Conservation (phyloP, 2,797 vertebrate species). For the Gastrophryne carolinensis region DNA sequence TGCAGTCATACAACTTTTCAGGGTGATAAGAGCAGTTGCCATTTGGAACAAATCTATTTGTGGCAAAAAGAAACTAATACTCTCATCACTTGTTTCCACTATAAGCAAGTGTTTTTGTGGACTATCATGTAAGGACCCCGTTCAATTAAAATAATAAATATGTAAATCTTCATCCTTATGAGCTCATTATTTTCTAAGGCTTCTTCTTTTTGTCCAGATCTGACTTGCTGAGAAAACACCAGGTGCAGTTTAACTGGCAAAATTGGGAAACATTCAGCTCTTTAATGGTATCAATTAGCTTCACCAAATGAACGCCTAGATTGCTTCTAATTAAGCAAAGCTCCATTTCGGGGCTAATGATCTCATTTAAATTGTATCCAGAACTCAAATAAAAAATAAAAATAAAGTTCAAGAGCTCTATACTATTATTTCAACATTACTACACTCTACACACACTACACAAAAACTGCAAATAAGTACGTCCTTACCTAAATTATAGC, state of each 20-base stretch:
- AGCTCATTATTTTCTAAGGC: background rate
- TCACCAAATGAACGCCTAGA: slow-evolving; percentile 58
- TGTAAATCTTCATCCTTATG: background rate
- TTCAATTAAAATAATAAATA: no score
- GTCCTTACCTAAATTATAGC: background rate
- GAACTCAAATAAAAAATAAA: slow-evolving; percentile 47
- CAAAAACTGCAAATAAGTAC: background rate
- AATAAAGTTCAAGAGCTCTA: background rate
- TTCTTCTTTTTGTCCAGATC: background rate
- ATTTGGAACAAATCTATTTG: no score
- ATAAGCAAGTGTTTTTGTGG: no score
- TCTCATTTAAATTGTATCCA: slow-evolving; percentile 60
- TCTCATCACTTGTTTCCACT: no score
- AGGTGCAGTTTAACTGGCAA: slow-evolving; percentile 67
- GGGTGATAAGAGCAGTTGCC: no score
- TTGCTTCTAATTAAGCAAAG: slow-evolving; percentile 62
- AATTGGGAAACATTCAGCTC: slow-evolving; percentile 61
- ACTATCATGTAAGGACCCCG: no score
- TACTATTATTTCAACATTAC: slow-evolving; percentile 2
- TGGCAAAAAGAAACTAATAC: no score
- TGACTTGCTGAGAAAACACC: slow-evolving; percentile 51
- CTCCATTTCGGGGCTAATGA: slow-evolving; percentile 57
- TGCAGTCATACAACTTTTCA: no score
- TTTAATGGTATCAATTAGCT: slow-evolving; percentile 67
- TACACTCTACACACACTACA: background rate